phyloP scores from a whole-genome alignment of 1,140 invertebrate species.

The Ceratina australensis region DNA sequence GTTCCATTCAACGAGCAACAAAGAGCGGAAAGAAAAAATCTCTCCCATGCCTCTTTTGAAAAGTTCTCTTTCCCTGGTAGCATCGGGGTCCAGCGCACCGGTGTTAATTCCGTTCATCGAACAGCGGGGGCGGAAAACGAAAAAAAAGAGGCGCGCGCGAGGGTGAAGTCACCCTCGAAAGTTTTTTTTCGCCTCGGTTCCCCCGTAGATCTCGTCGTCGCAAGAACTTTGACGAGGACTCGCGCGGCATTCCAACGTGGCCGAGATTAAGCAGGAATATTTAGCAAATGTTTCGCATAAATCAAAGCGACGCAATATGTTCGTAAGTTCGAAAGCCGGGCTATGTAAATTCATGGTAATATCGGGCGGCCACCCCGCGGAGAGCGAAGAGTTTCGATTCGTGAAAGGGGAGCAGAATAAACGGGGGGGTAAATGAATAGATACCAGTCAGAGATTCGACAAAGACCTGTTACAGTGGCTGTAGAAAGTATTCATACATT shows the following conservation, averaged over 20 bases:
- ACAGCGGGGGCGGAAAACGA: background rate
- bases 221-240: slow-evolving; percentile 9
- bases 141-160: background rate
- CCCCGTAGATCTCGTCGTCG: slow-evolving; percentile 12
- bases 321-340: slow-evolving; percentile 68
- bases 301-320: slow-evolving; percentile 78
- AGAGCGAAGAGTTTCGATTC: slow-evolving; percentile 67
- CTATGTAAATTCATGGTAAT: slow-evolving; percentile 79
- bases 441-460: background rate
- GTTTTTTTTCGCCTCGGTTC: background rate
- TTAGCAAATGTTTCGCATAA: slow-evolving; percentile 79
- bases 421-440: slow-evolving; percentile 15
- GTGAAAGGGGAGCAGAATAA: slow-evolving; percentile 14
- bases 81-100: slow-evolving; percentile 19
- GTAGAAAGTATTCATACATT: too few species aligned
- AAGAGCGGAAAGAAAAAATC: background rate
- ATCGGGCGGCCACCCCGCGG: slow-evolving; percentile 69
- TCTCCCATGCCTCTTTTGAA: background rate
- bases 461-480: background rate
- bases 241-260: slow-evolving; percentile 60
- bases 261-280: slow-evolving; percentile 77
- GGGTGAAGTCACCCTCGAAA: slow-evolving; percentile 23
- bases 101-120: slow-evolving; percentile 36
- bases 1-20: slow-evolving; percentile 1
- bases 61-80: background rate